phyloP scores from a whole-genome alignment of 2,888 invertebrate genomes.

The Pelosia muscerda region DNA sequence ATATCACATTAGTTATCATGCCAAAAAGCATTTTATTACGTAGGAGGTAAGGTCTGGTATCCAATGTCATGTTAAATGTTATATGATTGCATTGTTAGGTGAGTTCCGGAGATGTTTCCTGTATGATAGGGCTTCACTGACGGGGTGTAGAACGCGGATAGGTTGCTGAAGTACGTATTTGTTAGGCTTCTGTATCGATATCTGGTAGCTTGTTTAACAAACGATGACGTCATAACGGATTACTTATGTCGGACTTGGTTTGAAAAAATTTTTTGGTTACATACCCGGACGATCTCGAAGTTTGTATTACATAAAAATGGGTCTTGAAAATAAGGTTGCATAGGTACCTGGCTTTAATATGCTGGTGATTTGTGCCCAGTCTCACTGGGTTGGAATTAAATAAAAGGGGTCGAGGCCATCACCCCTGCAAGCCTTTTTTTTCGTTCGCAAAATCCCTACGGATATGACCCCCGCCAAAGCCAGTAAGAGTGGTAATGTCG shows the following conservation, averaged over 20 bases:
- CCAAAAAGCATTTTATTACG: slow-evolving; percentile 28
- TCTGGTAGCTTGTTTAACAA: neutral
- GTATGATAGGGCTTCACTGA: slow-evolving; percentile 32
- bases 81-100: slow-evolving; percentile 35
- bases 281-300: no score
- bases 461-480: no score
- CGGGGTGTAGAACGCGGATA: slow-evolving; percentile 24
- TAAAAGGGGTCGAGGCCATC: no score
- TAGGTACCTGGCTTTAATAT: neutral
- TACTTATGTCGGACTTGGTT: no score
- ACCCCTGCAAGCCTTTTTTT: no score
- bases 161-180: neutral
- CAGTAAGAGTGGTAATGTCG: no score
- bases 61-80: slow-evolving; percentile 44
- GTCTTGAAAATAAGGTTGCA: no score
- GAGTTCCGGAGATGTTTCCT: slow-evolving; percentile 31
- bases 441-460: no score
- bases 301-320: no score
- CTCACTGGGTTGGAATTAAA: no score
- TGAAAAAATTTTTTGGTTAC: no score
- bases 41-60: slow-evolving; percentile 49
- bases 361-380: no score
- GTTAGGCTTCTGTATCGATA: slow-evolving; percentile 25
- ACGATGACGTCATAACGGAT: neutral
- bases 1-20: slow-evolving; percentile 11